Evolutionary conservation across 2,113 vertebrate genomes (phyloP), one percentile per base, ranked within the genome.

Genomic region (Onychostoma macrolepis): DNA sequence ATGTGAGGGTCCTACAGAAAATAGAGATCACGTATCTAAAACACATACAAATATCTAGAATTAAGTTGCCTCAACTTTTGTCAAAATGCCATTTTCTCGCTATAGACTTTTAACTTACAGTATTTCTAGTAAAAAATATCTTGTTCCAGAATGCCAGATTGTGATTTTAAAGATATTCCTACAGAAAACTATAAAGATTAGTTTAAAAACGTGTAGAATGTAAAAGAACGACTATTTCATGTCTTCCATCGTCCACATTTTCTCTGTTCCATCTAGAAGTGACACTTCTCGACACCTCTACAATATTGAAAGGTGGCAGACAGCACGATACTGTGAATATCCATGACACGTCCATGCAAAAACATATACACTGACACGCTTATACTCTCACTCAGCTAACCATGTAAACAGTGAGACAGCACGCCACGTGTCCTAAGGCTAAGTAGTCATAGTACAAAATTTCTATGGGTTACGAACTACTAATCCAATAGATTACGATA

Each of bases 241-340:
- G n/a, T 63, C 85, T 86, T 65, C 89, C 86, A 89, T 83, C 81
- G 58, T 87, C 86, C 81, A 15, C 2, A 19, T 48, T 48, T 53
- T 33, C 88, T 69, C 88, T 74, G 91, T 45, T 87, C 24, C 30
- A 58, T 80, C 26, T 82, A 88, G 87, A 88, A 89, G 80, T 92
- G 90, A 90, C 74, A 88, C 89, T 45, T 89, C 90, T 92, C 89
- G 92, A 92, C 41, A 89, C 86, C 87, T 67, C 92, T 86, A 87
- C 88, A 43, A 89, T 87, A 93, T 90, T 91, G 10, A 91, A 94
- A 91, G 87, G 86, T 91, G 84, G 92, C 90, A 90, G 92, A 94
- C 50, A 92, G 92, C 92, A 94, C 92, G 91, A 94, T 92, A 94
- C 93, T 85, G 72, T 28, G 94, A 92, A 77, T 92, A 92, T 93